phyloP scores from a whole-genome alignment of 2,113 vertebrate species.

The Bubo blakistoni region DNA sequence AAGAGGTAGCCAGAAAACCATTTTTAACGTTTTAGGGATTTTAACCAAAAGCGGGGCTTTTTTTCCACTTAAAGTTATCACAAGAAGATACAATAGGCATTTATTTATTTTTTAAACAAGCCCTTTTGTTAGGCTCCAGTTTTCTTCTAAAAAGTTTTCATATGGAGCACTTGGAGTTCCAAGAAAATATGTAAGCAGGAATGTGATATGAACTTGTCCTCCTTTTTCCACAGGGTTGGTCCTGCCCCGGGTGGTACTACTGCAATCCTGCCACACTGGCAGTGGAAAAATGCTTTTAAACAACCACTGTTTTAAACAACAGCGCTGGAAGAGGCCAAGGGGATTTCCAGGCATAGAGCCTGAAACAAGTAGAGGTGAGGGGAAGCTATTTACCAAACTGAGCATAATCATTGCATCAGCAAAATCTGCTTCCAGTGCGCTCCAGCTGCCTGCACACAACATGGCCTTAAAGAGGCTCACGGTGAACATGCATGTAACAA shows the following conservation, averaged over 20 bases:
- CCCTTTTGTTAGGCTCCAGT: background rate
- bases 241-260: fast-evolving
- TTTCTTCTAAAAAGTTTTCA: background rate
- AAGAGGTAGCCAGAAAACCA: background rate
- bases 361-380: background rate
- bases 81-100: background rate
- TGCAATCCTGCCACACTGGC: background rate
- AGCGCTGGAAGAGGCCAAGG: background rate
- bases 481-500: fast-evolving
- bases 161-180: background rate
- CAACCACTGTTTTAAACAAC: background rate
- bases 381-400: background rate
- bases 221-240: background rate
- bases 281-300: background rate
- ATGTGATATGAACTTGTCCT: background rate
- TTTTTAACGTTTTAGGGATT: background rate
- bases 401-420: background rate
- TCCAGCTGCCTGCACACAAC: background rate
- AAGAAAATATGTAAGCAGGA: background rate
- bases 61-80: background rate
- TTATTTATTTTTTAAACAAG: background rate
- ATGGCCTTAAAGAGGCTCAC: background rate
- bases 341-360: background rate
- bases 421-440: background rate
- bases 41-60: background rate